phyloP scores from a whole-genome alignment of 2,888 invertebrate species.

The Bimastos eiseni region DNA sequence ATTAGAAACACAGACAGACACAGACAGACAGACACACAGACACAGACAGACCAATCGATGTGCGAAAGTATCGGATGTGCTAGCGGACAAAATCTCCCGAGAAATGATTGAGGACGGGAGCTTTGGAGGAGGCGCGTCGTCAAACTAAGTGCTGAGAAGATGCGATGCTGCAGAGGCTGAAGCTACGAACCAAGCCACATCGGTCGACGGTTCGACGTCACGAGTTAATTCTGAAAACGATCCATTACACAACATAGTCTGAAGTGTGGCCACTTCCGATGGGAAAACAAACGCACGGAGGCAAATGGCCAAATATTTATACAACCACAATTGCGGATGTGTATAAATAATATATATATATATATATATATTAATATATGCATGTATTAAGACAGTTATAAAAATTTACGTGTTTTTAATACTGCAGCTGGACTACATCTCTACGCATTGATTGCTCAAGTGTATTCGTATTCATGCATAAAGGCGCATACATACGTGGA shows the following conservation, averaged over 20 bases:
- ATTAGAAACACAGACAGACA: background rate
- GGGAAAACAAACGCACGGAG: background rate
- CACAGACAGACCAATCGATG: background rate
- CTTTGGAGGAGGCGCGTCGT: background rate
- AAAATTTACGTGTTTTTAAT: background rate
- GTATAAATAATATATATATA: background rate
- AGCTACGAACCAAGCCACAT: too few relatives aligned
- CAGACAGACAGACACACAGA: background rate
- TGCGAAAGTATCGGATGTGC: slow-evolving; percentile 6
- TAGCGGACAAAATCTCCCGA: background rate
- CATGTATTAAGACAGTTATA: background rate
- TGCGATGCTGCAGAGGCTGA: background rate
- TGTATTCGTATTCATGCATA: background rate
- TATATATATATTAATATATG: background rate
- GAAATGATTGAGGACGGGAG: slow-evolving; percentile 4
- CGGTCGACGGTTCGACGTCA: background rate
- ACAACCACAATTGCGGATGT: background rate
- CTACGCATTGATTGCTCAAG: background rate
- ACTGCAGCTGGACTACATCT: background rate
- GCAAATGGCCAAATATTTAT: background rate
- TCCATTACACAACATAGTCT: background rate
- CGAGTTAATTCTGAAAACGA: background rate
- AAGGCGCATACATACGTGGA: too few relatives aligned
- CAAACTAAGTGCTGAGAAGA: background rate
- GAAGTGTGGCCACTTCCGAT: background rate